Base-by-base conservation (phyloP, 1,140 invertebrate genomes). In the Drosophila gunungcola region DNA sequence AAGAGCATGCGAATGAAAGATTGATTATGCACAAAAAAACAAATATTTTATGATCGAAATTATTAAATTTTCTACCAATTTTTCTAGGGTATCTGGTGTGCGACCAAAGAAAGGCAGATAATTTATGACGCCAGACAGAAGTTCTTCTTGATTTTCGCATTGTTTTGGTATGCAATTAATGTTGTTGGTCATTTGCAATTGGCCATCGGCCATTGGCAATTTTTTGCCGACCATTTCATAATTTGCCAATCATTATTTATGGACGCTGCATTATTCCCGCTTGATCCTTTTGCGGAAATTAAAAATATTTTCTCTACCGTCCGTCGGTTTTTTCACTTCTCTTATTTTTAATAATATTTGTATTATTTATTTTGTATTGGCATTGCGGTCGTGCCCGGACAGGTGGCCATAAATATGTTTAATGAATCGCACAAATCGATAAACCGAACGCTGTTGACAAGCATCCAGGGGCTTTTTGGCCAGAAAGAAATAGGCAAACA, bases 211-310 rank as follows among this genome's bases (percentile, higher is more conserved):
- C 11, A 51, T n/a, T 1, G 29, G 21, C 36, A 36, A 57, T 68
- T 68, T 43, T 34, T 48, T 78, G 42, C 58, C 61, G 58, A 52
- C 73, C 54, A 62, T 56, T 72, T 72, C 46, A 80, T 56, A 82
- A 78, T 82, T 78, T 69, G 63, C 55, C 42, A 78, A 68, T 68
- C 68, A 82, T 83, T 74, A 83, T 82, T 82, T 78, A 83, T 82
- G 69, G 45, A 61, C 60, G 54, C 52, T 55, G 62, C 48, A 55
- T 81, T 73, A 81, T 67, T 53, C 56, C 6, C 25, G 16, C 45
- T 55, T 82, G 63, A 82, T 74, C 74, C 80, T 69, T 82, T 69
- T 61, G 80, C 80, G 80, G 80, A 83, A 75, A 83, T 83, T 83
- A 62, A 83, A 83, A 81, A 81, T 62, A 60, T 63, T 60, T 43